Base-by-base conservation (phyloP, 2,113 vertebrate species). In the Ginglymostoma cirratum region DNA sequence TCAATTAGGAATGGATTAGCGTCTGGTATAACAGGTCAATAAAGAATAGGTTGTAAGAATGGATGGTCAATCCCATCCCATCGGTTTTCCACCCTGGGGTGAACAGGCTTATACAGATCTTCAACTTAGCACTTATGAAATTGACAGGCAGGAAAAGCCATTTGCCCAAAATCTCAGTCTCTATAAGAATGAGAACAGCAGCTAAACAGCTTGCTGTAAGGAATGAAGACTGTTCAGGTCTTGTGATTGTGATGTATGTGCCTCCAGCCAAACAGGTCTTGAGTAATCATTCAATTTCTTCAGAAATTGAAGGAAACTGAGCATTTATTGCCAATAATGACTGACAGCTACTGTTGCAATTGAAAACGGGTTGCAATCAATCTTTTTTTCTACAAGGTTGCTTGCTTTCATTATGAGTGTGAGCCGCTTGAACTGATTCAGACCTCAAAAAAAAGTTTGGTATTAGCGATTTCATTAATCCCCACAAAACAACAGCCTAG, bases 321-420 rank as follows among this genome's bases (percentile, higher is more conserved):
- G 38, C 45, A 95, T 52, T 95, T 76, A 95, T 95, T 95, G 67
- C 45, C 94, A 95, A 95, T 95, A 72, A 95, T 72, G 94, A 95
- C 42, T 52, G 94, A 95, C 94, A 95, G 94, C 42, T 30, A 72
- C 94, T 72, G 45, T 76, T 95, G 94, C 67, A 42, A 34, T 19
- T 52, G 94, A 95, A 92, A 95, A 95, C 45, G 72, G 66, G 69
- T 95, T 72, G 94, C 94, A 95, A 95, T 95, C 94, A 76, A 95
- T 95, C 94, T 72, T 95, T 93, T 66, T 93, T 95, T 48, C 69
- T 27, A 95, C 61, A 66, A 93, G 61, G 61, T 61, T 93, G 45
- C 48, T 95, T 70, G 42, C 94, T 70, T 10, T 72, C 12, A 72
- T 42, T 69, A 95, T 72, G 72, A 52, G 72, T 19, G 38, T 34